Conservation (phyloP, 2,888 invertebrate species). For the Callimorpha dominula region DNA sequence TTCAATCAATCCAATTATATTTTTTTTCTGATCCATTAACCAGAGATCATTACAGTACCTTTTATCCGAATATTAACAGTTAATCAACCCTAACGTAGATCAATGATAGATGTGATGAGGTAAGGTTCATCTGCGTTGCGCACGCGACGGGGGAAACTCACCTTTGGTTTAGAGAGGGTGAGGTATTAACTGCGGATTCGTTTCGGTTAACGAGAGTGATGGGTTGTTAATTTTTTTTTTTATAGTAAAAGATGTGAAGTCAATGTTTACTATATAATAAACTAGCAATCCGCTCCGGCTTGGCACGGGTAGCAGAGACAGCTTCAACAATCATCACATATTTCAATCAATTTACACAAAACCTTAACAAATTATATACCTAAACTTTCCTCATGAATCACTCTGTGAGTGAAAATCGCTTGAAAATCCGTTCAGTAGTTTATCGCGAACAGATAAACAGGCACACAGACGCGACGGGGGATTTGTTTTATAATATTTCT, state of each 20-base stretch:
- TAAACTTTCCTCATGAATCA: no score
- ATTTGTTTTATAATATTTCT: no score
- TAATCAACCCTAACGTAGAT: constrained; percentile 30
- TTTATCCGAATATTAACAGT: constrained; percentile 27
- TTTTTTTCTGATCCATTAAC: constrained; percentile 29
- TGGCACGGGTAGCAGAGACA: no score
- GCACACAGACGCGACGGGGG: no score
- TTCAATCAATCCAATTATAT: constrained; percentile 19
- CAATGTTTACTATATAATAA: neutral
- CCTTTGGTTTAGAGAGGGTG: constrained; percentile 18
- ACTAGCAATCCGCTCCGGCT: neutral
- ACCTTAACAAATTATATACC: no score
- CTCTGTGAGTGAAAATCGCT: no score
- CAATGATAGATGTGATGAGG: constrained; percentile 26
- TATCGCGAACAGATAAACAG: no score
- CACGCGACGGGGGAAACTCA: constrained; percentile 26
- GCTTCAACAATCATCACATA: no score
- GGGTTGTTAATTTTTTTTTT: constrained; percentile 3
- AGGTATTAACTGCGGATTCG: constrained; percentile 12
- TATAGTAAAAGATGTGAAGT: neutral
- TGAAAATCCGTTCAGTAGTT: no score
- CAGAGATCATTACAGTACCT: constrained; percentile 26
- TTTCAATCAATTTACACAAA: no score
- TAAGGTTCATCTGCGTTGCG: constrained; percentile 27
- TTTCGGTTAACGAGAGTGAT: constrained; percentile 18